A percentile compares a stretch with the other conserved stretches of the same genome.
These are phyloP conservation scores for Sebastes paucispinis DNA, from an alignment of 2,797 vertebrate genomes.

Conservation along the genomic window DNA sequence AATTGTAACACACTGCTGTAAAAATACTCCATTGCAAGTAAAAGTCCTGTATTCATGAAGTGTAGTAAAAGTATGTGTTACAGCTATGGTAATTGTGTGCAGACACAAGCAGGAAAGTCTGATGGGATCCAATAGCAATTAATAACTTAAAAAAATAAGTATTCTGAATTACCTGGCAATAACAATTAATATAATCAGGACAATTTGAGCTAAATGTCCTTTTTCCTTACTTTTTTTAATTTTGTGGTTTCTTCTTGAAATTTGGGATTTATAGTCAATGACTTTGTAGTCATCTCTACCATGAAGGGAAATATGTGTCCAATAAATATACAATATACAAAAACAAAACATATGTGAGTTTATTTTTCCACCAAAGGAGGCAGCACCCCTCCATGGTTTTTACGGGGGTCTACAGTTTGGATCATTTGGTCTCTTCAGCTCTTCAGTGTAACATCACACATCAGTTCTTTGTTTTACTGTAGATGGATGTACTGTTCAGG, in stretches of 20 bases:
- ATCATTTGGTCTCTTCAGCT: neutral
- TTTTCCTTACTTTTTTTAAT: neutral
- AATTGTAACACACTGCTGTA: too few species aligned
- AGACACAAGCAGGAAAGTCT: too few species aligned
- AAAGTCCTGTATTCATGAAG: neutral
- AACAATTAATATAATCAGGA: too few species aligned
- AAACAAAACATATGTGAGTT: neutral
- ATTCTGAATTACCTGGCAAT: too few species aligned
- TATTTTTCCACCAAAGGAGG: slow-evolving; percentile 8
- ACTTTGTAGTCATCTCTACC: neutral
- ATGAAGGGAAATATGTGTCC: too few species aligned
- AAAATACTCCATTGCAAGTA: too few species aligned
- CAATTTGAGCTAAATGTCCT: neutral
- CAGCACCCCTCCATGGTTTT: neutral
- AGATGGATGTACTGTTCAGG: neutral
- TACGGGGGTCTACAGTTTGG: neutral
- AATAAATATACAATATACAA: neutral
- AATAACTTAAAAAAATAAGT: too few species aligned
- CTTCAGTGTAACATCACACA: neutral
- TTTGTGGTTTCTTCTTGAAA: neutral
- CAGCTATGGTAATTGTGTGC: too few species aligned
- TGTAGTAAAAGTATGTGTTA: too few species aligned
- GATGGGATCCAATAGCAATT: too few species aligned
- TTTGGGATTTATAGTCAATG: neutral
- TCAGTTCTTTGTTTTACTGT: neutral